Percentiles rank a stretch among this genome's conserved stretches.
Conservation (phyloP, 2,113 vertebrate genomes). For the Colius striatus region DNA sequence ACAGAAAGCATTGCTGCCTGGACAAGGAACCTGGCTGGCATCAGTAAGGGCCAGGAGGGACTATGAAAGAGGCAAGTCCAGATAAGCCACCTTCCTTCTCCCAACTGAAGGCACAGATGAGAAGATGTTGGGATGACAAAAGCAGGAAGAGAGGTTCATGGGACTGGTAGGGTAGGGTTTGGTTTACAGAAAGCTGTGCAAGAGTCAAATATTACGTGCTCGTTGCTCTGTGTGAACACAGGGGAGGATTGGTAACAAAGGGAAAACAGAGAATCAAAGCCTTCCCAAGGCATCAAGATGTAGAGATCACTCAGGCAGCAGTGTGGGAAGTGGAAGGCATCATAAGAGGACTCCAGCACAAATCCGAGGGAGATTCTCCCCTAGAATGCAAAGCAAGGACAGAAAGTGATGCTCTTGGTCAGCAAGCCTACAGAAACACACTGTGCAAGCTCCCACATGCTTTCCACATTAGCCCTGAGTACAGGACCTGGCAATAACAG, state of each 20-base stretch:
- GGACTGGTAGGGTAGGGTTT: neutral
- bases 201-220: neutral
- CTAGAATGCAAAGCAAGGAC: neutral
- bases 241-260: neutral
- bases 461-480: neutral
- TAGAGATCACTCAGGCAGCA: neutral
- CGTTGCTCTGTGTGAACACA: neutral
- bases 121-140: neutral
- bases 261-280: neutral
- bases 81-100: neutral
- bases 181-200: neutral
- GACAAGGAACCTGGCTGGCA: neutral
- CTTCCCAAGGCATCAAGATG: neutral
- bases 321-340: neutral
- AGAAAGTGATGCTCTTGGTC: neutral
- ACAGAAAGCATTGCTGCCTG: neutral
- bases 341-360: neutral
- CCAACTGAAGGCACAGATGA: neutral
- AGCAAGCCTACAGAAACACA: neutral
- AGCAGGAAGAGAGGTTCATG: neutral
- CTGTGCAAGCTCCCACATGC: fast-evolving
- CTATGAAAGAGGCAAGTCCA: neutral
- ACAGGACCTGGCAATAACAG: neutral
- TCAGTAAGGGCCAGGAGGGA: no score
- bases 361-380: neutral